phyloP scores from a whole-genome alignment of 2,888 invertebrate species.

The Dryobota labecula region DNA sequence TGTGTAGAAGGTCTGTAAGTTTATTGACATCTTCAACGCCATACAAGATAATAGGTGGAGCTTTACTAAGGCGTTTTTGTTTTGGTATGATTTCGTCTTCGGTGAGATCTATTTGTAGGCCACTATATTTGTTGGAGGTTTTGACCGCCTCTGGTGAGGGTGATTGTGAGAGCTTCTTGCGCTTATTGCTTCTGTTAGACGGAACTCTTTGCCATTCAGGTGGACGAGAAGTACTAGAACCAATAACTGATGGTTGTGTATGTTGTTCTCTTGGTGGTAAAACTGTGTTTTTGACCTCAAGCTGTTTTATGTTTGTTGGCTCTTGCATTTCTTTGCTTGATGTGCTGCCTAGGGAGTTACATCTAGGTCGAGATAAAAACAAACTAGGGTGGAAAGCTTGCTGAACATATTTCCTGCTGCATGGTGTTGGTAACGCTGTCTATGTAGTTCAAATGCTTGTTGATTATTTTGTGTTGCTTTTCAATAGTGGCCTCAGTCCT shows the following conservation, averaged over 20 bases:
- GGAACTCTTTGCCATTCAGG: neutral
- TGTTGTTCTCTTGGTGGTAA: neutral
- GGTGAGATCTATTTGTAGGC: neutral
- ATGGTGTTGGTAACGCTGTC: too few species aligned
- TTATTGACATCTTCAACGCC: neutral
- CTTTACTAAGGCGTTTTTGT: neutral
- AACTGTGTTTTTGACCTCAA: neutral
- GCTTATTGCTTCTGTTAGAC: neutral
- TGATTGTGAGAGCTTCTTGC: neutral
- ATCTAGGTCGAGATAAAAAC: constrained; percentile 1
- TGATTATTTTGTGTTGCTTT: too few species aligned
- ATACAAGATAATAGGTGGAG: neutral
- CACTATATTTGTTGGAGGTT: neutral
- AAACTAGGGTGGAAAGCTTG: neutral
- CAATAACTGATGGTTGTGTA: neutral
- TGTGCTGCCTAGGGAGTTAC: neutral
- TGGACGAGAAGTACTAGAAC: neutral
- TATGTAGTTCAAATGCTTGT: too few species aligned
- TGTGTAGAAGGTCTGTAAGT: neutral
- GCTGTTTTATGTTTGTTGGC: neutral
- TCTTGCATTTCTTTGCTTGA: neutral
- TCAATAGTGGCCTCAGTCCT: too few species aligned
- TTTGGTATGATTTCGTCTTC: neutral
- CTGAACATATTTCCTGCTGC: too few species aligned
- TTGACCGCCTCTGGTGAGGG: neutral